These are phyloP conservation scores for Trichoplusia ni DNA, from an alignment of 1,140 invertebrate genomes.

Conservation along the genomic window DNA sequence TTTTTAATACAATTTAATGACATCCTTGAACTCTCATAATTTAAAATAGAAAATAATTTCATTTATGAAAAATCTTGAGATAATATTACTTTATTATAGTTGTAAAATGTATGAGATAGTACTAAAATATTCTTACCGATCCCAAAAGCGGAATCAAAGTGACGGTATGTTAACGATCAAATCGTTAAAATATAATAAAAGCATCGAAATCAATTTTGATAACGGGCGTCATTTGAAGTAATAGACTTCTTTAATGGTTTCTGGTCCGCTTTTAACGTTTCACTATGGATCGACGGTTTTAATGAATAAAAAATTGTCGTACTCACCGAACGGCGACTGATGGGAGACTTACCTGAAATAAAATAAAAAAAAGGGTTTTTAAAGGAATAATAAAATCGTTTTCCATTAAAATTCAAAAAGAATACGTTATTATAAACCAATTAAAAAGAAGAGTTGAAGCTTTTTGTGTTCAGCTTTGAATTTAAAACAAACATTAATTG, in stretches of 20 bases:
- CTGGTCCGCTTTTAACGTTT: slow-evolving; percentile 19
- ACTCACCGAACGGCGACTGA: slow-evolving; percentile 8
- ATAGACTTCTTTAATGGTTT: slow-evolving; percentile 20
- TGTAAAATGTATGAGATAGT: no score
- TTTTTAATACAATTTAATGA: no score
- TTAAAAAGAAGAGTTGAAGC: neutral
- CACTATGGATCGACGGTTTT: slow-evolving; percentile 10
- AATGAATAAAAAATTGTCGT: slow-evolving; percentile 26
- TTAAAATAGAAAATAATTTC: no score
- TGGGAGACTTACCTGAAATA: slow-evolving; percentile 24
- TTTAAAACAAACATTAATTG: no score
- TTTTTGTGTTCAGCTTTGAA: neutral
- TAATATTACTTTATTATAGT: no score
- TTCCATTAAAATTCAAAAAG: neutral
- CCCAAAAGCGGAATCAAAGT: neutral
- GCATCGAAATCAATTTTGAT: slow-evolving; percentile 18
- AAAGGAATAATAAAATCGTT: neutral
- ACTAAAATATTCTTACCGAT: neutral
- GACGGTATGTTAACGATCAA: slow-evolving; percentile 2
- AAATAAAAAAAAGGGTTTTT: slow-evolving; percentile 11
- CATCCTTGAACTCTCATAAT: no score
- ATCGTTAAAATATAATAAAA: slow-evolving; percentile 29
- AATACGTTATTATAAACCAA: neutral
- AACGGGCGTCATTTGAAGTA: slow-evolving; percentile 24
- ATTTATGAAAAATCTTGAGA: no score